Base-by-base conservation (phyloP, 2,113 vertebrate species). In the Hyperoodon ampullatus region DNA sequence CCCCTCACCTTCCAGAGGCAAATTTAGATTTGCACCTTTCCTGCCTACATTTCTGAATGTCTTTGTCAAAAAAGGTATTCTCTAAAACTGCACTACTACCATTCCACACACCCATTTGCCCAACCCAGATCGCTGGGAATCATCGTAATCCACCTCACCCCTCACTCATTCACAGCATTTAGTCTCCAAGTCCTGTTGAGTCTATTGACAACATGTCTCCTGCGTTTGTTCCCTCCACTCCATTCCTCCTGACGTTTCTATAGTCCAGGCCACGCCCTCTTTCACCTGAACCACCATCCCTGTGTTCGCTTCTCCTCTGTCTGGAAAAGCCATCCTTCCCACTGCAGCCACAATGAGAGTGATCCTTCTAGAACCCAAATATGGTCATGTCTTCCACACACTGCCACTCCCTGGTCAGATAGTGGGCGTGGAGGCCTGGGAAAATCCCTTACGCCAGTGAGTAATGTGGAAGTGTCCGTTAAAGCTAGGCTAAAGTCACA, bases 311-410 rank as follows among this genome's bases (percentile, higher is more conserved):
- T 39, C 75, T 84, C 44, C 8, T n/a, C 77, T 58, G 18, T 42
- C 47, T n/a, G 35, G 70, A 78, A 65, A 71, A 78, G 47, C 47
- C 19, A 81, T 42, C 44, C 74, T 83, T 95, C 68, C 28, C 39
- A 77, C 44, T 72, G 23, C 11, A 91, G 77, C 61, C 16, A 44
- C 65, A 90, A 80, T 68, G 28, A 85, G 11, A 95, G 58, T 33
- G 50, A 88, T 42, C 80, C 80, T 84, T 94, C 85, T 72, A 78
- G 92, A 96, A 86, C 61, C 47, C 61, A 88, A 71, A 84, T 78
- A 12, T 61, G 53, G 72, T 91, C 55, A 68, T 68, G 55, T 74
- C 35, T 93, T 35, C 87, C 61, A 12, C 47, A 71, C 10, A 72
- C 42, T 88, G 66, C 65, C 53, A 88, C 60, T 78, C 28, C 18